Evolutionary conservation across 2,113 vertebrate genomes (phyloP).

Genomic region (Aspidoscelis tigris): DNA sequence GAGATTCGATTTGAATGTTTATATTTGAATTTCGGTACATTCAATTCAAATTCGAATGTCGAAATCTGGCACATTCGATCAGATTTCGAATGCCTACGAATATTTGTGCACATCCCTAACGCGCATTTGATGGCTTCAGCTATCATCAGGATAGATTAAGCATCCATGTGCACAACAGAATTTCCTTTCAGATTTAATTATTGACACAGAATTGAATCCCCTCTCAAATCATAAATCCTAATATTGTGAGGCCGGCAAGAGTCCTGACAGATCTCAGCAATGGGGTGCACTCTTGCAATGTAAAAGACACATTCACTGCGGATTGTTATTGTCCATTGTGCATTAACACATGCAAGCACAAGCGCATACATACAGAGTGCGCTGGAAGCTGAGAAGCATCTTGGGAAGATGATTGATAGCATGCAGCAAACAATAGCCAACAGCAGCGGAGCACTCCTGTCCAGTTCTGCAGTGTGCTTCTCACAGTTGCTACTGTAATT

Average conservation of each 20-base stretch:
- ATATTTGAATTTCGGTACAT: no score
- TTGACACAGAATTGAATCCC: no score
- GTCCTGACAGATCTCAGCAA: constrained; percentile 11
- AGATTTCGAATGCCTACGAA: no score
- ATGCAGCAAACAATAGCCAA: constrained; percentile 45
- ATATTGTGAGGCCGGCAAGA: accelerated
- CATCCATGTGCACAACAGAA: no score
- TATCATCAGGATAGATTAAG: no score
- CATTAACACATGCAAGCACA: constrained; percentile 2
- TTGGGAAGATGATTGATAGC: constrained; percentile 19
- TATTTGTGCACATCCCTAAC: no score
- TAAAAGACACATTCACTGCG: not conserved
- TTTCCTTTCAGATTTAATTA: no score
- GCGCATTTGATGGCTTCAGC: no score
- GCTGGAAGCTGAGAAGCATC: constrained; percentile 5
- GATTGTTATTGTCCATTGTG: not conserved
- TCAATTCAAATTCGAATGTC: no score
- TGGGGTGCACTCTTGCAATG: not conserved
- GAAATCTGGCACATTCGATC: no score
- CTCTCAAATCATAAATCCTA: not conserved
- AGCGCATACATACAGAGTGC: not conserved
- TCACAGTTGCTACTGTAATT: constrained; percentile 1
- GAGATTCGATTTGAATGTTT: no score
- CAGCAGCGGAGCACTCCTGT: constrained; percentile 38
- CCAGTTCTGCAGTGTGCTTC: constrained; percentile 11